Percentiles rank a stretch among this genome's conserved stretches.
These are phyloP conservation scores for Pachliopta kotzebuea DNA, from an alignment of 2,888 invertebrate species.

Conservation along the genomic window DNA sequence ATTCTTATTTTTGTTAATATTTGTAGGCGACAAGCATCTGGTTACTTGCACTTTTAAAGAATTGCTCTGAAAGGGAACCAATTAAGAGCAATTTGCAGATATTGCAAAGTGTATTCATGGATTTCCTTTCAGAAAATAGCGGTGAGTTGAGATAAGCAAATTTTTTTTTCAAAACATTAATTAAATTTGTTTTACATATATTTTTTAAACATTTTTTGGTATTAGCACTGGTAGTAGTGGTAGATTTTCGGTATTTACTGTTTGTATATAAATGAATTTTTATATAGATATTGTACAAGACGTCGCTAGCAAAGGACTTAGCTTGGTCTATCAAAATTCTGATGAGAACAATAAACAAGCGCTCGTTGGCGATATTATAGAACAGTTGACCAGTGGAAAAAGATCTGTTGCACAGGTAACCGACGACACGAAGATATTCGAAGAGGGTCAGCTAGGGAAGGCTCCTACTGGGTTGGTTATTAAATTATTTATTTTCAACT, in stretches of 20 bases:
- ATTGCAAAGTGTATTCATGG: constrained; percentile 92
- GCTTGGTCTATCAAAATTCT: constrained; percentile 91
- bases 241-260: too few relatives aligned
- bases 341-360: constrained; percentile 85
- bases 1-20: constrained; percentile 31
- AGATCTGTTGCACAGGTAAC: constrained; percentile 87
- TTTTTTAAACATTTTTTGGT: too few relatives aligned
- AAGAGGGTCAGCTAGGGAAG: constrained; percentile 92
- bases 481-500: constrained; percentile 4
- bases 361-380: constrained; percentile 88
- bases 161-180: not conserved
- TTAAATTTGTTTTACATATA: too few relatives aligned
- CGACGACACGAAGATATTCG: constrained; percentile 91
- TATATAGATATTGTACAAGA: constrained; percentile 93
- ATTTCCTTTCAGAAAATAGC: constrained; percentile 92
- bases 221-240: too few relatives aligned
- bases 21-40: constrained; percentile 91
- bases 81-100: constrained; percentile 83
- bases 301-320: constrained; percentile 94
- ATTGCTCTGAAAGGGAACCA: constrained; percentile 86
- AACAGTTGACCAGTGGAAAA: constrained; percentile 90
- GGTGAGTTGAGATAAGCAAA: constrained; percentile 77
- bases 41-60: constrained; percentile 91
- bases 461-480: constrained; percentile 89
- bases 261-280: constrained; percentile 11